Evolutionary conservation across 1,140 invertebrate genomes (phyloP).

Genomic region (Heliconius nattereri): DNA sequence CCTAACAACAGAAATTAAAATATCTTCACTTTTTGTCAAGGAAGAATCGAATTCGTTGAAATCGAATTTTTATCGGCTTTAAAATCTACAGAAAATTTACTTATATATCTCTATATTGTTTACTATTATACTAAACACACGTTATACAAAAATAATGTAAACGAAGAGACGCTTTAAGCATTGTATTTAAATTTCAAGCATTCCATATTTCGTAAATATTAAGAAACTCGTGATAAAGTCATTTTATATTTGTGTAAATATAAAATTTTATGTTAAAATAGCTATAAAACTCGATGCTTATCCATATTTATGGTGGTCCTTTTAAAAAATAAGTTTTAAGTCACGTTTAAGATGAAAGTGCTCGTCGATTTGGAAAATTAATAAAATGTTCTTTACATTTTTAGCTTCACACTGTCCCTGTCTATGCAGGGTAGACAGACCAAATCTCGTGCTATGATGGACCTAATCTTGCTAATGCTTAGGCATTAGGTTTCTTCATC

Average conservation of each 20-base stretch:
- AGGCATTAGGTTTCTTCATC: too few relatives aligned
- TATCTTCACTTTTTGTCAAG: too few relatives aligned
- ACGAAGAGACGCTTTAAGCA: neutral
- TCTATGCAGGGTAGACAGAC: too few relatives aligned
- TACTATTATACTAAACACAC: neutral
- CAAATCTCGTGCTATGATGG: too few relatives aligned
- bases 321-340: neutral
- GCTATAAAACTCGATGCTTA: neutral
- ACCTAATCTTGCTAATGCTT: too few relatives aligned
- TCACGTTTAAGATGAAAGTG: conserved; percentile 4
- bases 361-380: neutral
- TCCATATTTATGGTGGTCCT: neutral
- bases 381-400: too few relatives aligned
- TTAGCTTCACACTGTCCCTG: neutral
- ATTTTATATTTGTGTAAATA: conserved; percentile 4
- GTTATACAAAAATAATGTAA: neutral
- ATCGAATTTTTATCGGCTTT: too few relatives aligned
- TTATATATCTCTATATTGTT: too few relatives aligned
- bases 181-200: conserved; percentile 3
- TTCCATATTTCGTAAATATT: neutral
- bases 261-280: neutral
- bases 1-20: too few relatives aligned
- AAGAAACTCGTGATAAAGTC: neutral
- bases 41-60: too few relatives aligned
- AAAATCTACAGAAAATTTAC: too few relatives aligned